Evolutionary conservation across 1,140 invertebrate genomes (phyloP), one percentile per base, ranked within the genome.

Genomic region (Megalonaias nervosa): DNA sequence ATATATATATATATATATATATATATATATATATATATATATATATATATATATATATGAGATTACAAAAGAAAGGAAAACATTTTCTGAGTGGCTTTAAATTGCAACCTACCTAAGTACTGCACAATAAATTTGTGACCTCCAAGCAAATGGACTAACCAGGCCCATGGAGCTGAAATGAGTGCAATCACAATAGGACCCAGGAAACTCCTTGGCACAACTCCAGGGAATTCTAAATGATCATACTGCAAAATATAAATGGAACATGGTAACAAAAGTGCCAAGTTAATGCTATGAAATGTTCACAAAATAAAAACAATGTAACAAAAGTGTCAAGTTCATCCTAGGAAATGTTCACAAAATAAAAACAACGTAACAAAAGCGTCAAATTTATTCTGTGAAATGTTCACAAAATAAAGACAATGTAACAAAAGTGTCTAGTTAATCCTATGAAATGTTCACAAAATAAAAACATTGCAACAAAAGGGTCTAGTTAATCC

Each of bases 171-270:
- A 57, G 69, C 74, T 59, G 90, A 94, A 58, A 98, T 82, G 58
- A 93, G 87, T 1, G 97, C 94, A 82, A 99, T 93, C 68, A 95
- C 88, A n/a, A 99, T 89, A 61, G 98, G 96, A 60, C 98, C 98
- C 67, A 99, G 88, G 92, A 99, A 99, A 64, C 97, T 97, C 83
- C 99, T 93, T 66, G 98, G 98, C 68, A 99, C 98, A 82, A 99
- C 98, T 72, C 99, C 98, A 84, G 98, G 98, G 93, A 98, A 99
- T 89, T 99, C 96, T 89, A 96, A 93, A 92, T 99, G 98, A 92
- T 99, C 98, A 92, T 99, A 99, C 97, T 99, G 91, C 89, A 94
- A 81, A 71, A 17, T 62, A 80, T 72, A 59, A 94, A 6, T 74
- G 21, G 62, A 6, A 66, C n/a, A 38, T 61, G 11, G 12, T 55